Percentiles rank a stretch among this genome's conserved stretches.
Conservation (phyloP, 2,888 invertebrate species). For the Acanthoscelides obtectus region DNA sequence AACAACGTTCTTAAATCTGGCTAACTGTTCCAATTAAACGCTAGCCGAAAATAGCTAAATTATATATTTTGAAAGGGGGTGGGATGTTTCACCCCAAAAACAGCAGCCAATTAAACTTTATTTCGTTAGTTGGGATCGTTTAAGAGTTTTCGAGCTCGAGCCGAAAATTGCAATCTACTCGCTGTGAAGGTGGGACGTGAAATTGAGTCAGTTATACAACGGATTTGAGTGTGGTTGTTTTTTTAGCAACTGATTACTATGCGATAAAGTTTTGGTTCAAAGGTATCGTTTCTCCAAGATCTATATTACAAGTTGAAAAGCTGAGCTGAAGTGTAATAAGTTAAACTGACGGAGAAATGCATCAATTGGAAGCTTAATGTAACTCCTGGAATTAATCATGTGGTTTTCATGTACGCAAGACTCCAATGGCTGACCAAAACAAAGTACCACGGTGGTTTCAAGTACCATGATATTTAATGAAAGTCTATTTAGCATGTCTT, state of each 20-base stretch:
- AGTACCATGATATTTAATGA: too few relatives aligned
- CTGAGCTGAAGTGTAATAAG: too few relatives aligned
- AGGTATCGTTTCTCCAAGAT: neutral
- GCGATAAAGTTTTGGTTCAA: neutral
- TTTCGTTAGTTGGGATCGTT: conserved; percentile 19
- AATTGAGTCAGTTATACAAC: neutral
- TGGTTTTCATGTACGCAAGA: too few relatives aligned
- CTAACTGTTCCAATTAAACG: conserved; percentile 38
- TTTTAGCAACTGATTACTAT: neutral
- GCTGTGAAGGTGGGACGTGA: neutral
- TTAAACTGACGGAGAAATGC: too few relatives aligned
- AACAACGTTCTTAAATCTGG: conserved; percentile 36
- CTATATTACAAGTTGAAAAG: neutral
- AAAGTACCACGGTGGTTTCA: too few relatives aligned
- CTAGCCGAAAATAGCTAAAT: conserved; percentile 33
- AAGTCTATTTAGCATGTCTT: too few relatives aligned
- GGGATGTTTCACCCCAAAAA: conserved; percentile 27
- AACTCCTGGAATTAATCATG: too few relatives aligned
- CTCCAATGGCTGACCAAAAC: too few relatives aligned
- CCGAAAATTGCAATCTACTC: neutral
- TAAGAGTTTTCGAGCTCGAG: neutral
- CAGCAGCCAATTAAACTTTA: conserved; percentile 31
- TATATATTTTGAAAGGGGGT: conserved; percentile 33
- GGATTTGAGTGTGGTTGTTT: neutral
- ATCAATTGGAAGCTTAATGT: too few relatives aligned